These are phyloP conservation scores for Smutsia temminckii DNA, from an alignment of 2,797 vertebrate genomes.

Conservation along the genomic window DNA sequence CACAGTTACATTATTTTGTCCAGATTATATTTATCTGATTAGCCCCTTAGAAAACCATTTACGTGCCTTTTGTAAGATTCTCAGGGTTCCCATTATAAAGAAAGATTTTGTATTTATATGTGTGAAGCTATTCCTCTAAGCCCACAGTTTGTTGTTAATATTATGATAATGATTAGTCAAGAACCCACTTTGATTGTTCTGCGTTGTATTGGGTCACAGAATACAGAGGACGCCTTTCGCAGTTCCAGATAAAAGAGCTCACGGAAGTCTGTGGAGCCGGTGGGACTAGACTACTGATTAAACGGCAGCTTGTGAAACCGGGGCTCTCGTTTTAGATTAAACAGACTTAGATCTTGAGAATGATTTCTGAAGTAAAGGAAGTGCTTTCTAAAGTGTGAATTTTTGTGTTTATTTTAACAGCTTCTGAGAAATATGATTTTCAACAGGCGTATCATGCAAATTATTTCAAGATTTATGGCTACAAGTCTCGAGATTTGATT, in stretches of 20 bases:
- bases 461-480: not conserved
- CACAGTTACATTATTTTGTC: constrained; percentile 10
- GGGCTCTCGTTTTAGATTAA: constrained; percentile 34
- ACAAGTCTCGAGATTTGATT: not conserved
- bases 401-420: constrained; percentile 43
- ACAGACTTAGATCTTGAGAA: constrained; percentile 30
- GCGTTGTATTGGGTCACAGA: constrained; percentile 62
- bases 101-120: not conserved
- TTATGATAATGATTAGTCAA: constrained; percentile 42
- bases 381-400: constrained; percentile 10
- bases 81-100: not conserved
- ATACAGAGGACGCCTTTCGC: constrained; percentile 69
- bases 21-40: not conserved
- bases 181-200: constrained; percentile 63
- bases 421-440: constrained; percentile 56
- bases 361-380: constrained; percentile 43
- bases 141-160: not conserved
- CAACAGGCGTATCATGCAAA: not conserved
- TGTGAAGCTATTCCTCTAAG: not conserved
- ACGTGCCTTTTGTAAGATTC: not conserved
- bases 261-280: constrained; percentile 26
- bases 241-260: constrained; percentile 60
- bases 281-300: constrained; percentile 64
- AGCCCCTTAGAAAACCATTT: not conserved
- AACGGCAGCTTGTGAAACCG: constrained; percentile 36